Evolutionary conservation across 2,888 invertebrate genomes (phyloP).

Genomic region (Drosophila kambysellisi): DNA sequence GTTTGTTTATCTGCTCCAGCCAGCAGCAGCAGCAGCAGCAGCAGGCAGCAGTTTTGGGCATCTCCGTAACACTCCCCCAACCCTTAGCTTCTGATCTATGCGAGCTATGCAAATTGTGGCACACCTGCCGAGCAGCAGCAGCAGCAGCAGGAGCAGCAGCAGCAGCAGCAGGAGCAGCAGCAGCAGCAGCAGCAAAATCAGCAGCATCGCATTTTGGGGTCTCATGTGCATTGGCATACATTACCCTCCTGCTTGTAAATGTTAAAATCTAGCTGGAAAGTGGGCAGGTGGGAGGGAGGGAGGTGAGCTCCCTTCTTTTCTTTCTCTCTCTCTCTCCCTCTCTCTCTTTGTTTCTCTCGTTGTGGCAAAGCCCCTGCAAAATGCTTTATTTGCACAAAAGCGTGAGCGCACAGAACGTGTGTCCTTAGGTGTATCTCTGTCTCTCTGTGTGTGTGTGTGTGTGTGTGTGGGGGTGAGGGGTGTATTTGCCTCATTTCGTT

Average conservation of each 20-base stretch:
- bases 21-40: conserved; percentile 39
- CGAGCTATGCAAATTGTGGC: conserved; percentile 63
- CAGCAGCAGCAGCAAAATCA: conserved; percentile 39
- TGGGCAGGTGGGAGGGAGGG: background rate
- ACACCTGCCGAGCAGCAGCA: conserved; percentile 60
- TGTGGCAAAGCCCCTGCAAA: conserved; percentile 45
- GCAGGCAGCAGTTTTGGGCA: conserved; percentile 29
- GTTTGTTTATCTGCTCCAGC: conserved; percentile 57
- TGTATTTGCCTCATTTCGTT: conserved; percentile 75
- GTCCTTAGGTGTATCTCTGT: conserved; percentile 20
- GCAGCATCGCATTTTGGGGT: conserved; percentile 44
- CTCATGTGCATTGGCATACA: conserved; percentile 78
- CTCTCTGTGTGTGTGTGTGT: background rate
- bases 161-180: conserved; percentile 47
- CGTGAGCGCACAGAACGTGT: conserved; percentile 57
- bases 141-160: no score
- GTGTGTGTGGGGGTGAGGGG: background rate
- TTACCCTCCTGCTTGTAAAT: conserved; percentile 71
- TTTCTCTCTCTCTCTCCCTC: background rate
- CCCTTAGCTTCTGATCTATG: conserved; percentile 13
- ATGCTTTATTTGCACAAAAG: conserved; percentile 77
- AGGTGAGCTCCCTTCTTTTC: background rate
- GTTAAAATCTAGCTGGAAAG: conserved; percentile 67
- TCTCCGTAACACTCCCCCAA: conserved; percentile 17
- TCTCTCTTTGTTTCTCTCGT: conserved; percentile 7